Percentiles rank a stretch among this genome's conserved stretches.
These are phyloP conservation scores for Eulithis testata DNA, from an alignment of 2,888 invertebrate species.

Conservation along the genomic window DNA sequence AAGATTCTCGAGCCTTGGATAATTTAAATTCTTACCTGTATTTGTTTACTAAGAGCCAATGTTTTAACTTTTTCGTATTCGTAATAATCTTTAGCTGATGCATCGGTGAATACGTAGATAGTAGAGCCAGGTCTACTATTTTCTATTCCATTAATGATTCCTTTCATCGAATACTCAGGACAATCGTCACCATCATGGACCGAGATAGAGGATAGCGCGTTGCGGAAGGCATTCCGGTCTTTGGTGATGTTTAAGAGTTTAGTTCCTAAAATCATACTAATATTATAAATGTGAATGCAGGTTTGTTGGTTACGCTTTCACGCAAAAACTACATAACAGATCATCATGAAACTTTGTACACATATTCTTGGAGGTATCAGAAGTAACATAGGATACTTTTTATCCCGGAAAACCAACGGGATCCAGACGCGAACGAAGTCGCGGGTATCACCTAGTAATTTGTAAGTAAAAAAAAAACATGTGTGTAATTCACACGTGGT, in stretches of 20 bases:
- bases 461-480: too few species aligned
- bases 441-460: too few species aligned
- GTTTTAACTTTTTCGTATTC: constrained; percentile 50
- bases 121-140: constrained; percentile 58
- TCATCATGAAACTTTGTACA: too few species aligned
- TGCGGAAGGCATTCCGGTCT: constrained; percentile 50
- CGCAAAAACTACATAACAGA: too few species aligned
- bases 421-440: too few species aligned
- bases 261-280: constrained; percentile 46
- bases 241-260: constrained; percentile 47
- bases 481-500: too few species aligned
- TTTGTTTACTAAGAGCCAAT: constrained; percentile 54
- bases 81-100: constrained; percentile 56
- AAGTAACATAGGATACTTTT: too few species aligned
- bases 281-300: neutral
- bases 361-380: too few species aligned
- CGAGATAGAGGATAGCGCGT: constrained; percentile 40
- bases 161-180: constrained; percentile 62
- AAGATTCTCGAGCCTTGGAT: neutral
- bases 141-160: constrained; percentile 58
- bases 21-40: constrained; percentile 53
- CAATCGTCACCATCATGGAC: constrained; percentile 58
- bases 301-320: too few species aligned
- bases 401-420: too few species aligned
- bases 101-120: constrained; percentile 71